Percentiles rank a stretch among this genome's conserved stretches.
These are phyloP conservation scores for Trochalopteron elliotii DNA, from an alignment of 2,113 vertebrate species.

Conservation along the genomic window DNA sequence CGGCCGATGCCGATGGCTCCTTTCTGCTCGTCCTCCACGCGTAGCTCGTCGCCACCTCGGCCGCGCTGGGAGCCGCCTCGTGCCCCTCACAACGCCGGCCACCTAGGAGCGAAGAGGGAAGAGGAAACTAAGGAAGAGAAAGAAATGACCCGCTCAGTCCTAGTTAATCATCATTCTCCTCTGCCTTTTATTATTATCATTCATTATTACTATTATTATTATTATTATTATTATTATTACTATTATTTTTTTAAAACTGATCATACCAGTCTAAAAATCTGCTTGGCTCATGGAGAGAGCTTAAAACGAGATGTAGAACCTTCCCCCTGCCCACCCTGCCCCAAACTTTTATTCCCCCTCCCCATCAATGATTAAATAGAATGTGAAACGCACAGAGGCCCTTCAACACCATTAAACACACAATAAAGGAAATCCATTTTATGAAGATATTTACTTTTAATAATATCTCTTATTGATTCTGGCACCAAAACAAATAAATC, in stretches of 20 bases:
- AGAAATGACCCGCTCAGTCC: conserved; percentile 77
- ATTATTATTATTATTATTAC: neutral
- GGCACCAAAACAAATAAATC: conserved; percentile 74
- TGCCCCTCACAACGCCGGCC: conserved; percentile 80
- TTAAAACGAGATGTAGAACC: conserved; percentile 61
- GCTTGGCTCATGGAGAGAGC: conserved; percentile 71
- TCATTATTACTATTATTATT: too few species aligned
- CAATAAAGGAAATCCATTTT: conserved; percentile 66
- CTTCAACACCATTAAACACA: conserved; percentile 66
- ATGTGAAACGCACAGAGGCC: conserved; percentile 68
- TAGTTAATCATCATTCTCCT: conserved; percentile 90
- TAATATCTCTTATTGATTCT: conserved; percentile 70
- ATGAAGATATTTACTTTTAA: conserved; percentile 72
- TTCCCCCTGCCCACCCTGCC: rapidly evolving
- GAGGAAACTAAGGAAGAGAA: conserved; percentile 49
- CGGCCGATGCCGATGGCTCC: conserved; percentile 86
- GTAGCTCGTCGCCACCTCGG: conserved; percentile 78
- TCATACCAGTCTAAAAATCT: conserved; percentile 82
- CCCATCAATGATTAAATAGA: conserved; percentile 63
- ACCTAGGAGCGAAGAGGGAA: conserved; percentile 76
- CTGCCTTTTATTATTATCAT: neutral
- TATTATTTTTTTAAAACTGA: conserved; percentile 80
- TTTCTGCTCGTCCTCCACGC: conserved; percentile 85
- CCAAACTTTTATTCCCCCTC: conserved; percentile 2
- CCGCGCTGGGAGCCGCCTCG: conserved; percentile 58